Base-by-base conservation (phyloP, 2,797 vertebrate species). In the Luscinia luscinia region DNA sequence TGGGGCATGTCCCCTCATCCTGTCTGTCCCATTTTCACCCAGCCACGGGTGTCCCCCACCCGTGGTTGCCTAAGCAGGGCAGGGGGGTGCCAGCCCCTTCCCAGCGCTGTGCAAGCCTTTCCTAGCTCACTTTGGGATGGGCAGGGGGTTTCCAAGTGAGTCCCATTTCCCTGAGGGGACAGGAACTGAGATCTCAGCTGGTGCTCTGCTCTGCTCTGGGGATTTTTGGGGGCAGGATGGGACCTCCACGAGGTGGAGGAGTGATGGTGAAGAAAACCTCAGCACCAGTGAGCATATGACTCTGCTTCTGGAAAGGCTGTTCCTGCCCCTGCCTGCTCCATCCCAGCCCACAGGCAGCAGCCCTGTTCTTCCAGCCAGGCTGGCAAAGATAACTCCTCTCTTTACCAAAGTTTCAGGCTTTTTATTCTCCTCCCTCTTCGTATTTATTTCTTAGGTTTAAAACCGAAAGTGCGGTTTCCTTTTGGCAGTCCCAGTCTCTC, bases 201-300 rank as follows among this genome's bases (percentile, higher is more conserved):
- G 38, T 22, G 64, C 2, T 20, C 15, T 0, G 0, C 48, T 78
- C 34, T 61, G 23, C 16, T 41, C 16, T 48, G 79, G 61, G 15
- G 12, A 16, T 57, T 62, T 32, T 32, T 21, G 18, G 6, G 28
- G 12, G 14, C 41, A 68, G 69, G 61, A 84, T 57, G 34, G 19
- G 32, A 48, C 20, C 36, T 64, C 16, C 11, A 4, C 0, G 6
- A 66, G 18, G 11, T 26, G 13, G 17, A 69, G 40, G 11, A 74
- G 36, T 0, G 13, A 46, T 61, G 32, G 22, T 36, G 55, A 68
- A 48, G 36, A 15, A 51, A 89, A 77, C 8, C 45, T 26, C 46
- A 64, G n/a, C 11, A 30, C 11, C 12, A 41, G 2, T 0, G 2
- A 75, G 34, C 0, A 0, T 3, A 2, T 3, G 16, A 12, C 9